Percentiles rank a stretch among this genome's conserved stretches.
These are phyloP conservation scores for Spisula subtruncata DNA, from an alignment of 2,888 invertebrate genomes.

Conservation along the genomic window DNA sequence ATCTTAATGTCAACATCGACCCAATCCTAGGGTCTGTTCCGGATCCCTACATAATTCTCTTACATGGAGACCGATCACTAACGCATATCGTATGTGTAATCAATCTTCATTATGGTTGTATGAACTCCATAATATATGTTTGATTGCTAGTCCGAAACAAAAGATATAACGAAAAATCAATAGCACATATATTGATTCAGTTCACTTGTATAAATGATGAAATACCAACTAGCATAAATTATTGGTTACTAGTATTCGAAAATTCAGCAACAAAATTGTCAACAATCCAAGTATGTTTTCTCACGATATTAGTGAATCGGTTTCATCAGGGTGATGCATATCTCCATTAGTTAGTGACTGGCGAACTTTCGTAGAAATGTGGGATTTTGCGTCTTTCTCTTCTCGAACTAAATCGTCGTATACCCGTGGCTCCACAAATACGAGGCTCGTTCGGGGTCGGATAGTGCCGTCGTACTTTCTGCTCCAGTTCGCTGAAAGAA, in stretches of 20 bases:
- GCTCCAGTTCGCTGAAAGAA: constrained; percentile 77
- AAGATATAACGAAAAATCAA: neutral
- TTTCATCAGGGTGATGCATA: constrained; percentile 27
- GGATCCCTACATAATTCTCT: too few relatives aligned
- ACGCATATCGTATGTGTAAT: too few relatives aligned
- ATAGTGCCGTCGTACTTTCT: constrained; percentile 78
- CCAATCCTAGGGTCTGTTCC: too few relatives aligned
- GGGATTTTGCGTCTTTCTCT: constrained; percentile 68
- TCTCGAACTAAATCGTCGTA: constrained; percentile 75
- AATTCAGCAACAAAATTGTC: neutral
- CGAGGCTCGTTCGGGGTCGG: constrained; percentile 76
- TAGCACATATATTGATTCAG: neutral
- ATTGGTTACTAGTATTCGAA: neutral
- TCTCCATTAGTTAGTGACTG: constrained; percentile 49
- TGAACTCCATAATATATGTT: neutral
- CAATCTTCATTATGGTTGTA: neutral
- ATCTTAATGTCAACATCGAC: too few relatives aligned
- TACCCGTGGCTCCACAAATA: constrained; percentile 77
- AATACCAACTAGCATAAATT: neutral
- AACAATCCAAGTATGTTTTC: neutral
- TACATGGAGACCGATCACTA: too few relatives aligned
- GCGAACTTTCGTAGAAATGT: constrained; percentile 56
- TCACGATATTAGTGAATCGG: constrained; percentile 22
- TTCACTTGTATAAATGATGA: neutral
- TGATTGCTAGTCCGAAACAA: neutral